A percentile compares a stretch with the other conserved stretches of the same genome.
Conservation (phyloP, 2,113 vertebrate species). For the Petroica traversi region DNA sequence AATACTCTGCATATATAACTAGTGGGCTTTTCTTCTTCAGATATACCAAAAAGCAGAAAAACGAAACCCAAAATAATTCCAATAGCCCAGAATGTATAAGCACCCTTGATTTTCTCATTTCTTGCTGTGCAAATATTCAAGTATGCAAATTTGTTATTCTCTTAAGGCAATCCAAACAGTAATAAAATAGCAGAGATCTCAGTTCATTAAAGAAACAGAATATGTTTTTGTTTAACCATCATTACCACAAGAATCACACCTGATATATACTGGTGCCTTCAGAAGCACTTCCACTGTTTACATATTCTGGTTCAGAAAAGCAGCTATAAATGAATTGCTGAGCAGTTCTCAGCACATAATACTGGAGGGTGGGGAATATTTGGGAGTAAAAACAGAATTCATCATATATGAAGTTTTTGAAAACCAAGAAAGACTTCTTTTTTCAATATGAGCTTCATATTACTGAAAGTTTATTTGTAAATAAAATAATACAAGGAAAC, state of each 20-base stretch:
- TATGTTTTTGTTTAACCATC: background rate
- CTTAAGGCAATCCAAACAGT: background rate
- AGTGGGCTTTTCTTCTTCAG: too few relatives aligned
- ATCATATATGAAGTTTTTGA: background rate
- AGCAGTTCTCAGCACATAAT: background rate
- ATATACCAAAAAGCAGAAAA: background rate
- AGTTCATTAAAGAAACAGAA: background rate
- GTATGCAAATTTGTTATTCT: background rate
- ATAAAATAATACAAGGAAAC: background rate
- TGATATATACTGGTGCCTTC: background rate
- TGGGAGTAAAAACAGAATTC: background rate
- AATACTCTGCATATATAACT: background rate
- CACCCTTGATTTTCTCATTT: background rate
- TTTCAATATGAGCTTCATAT: background rate
- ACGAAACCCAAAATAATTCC: background rate
- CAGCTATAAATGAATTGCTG: background rate
- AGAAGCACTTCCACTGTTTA: background rate
- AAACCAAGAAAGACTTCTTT: background rate
- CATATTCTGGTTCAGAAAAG: background rate
- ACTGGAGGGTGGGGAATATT: background rate
- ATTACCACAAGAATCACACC: background rate
- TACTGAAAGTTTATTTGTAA: background rate
- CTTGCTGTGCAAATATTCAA: background rate
- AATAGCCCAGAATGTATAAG: background rate
- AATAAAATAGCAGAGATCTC: background rate